Percentiles rank a stretch among this genome's conserved stretches.
Conservation (phyloP, 2,888 invertebrate genomes). For the Colletes collaris region DNA sequence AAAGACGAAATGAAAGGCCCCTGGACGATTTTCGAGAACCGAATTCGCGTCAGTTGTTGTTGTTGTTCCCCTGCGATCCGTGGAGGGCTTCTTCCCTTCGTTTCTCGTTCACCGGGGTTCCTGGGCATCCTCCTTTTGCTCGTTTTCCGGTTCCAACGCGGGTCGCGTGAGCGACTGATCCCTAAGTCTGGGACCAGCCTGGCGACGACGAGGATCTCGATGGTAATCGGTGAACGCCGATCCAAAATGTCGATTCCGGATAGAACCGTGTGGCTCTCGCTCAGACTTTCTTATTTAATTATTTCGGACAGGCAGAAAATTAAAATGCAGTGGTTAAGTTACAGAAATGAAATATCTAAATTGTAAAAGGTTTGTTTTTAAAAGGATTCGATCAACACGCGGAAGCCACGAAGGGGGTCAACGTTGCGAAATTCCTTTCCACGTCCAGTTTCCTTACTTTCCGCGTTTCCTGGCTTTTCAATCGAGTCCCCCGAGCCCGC, state of each 20-base stretch:
- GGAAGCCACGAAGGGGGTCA: background rate
- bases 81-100: conserved; percentile 25
- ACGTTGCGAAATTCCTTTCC: background rate
- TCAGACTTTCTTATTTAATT: too few species aligned
- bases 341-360: too few species aligned
- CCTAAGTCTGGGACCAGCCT: background rate
- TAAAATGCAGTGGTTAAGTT: too few species aligned
- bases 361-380: too few species aligned
- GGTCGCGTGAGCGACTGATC: conserved; percentile 54
- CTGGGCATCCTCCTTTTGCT: conserved; percentile 32
- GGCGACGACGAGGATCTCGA: conserved; percentile 9
- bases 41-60: conserved; percentile 67
- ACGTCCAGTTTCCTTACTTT: conserved; percentile 18
- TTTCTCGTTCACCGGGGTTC: conserved; percentile 37
- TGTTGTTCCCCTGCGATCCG: conserved; percentile 17
- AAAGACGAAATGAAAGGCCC: conserved; percentile 74
- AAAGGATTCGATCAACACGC: background rate
- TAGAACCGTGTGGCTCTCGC: background rate
- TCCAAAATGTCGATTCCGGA: background rate
- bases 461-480: conserved; percentile 20
- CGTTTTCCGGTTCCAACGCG: conserved; percentile 45
- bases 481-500: background rate
- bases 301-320: too few species aligned
- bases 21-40: conserved; percentile 71
- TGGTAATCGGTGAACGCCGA: conserved; percentile 27